Evolutionary conservation across 2,797 vertebrate species (phyloP).

Genomic region (Anguilla pacifica): DNA sequence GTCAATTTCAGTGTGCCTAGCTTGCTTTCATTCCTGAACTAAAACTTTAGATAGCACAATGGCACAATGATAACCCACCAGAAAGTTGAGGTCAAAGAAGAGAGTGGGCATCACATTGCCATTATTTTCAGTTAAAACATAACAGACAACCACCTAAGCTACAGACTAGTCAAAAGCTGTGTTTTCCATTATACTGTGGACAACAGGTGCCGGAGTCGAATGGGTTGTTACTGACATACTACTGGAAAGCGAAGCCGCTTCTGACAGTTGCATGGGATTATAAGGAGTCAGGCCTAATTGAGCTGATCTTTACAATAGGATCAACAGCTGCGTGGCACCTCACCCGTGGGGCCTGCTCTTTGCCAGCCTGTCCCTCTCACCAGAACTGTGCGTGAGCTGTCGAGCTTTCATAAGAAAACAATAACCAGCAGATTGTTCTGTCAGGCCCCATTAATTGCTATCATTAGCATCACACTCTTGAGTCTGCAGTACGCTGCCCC

Average conservation of each 20-base stretch:
- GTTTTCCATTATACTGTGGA: not conserved
- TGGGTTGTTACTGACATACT: not conserved
- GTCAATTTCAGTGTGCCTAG: too few species aligned
- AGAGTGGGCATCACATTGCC: not conserved
- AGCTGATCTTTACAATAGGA: conserved; percentile 93
- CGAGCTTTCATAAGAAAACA: conserved; percentile 86
- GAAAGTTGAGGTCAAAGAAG: not conserved
- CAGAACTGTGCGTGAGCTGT: conserved; percentile 79
- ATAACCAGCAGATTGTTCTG: conserved; percentile 99
- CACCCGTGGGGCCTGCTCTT: conserved; percentile 72
- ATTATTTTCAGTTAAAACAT: not conserved
- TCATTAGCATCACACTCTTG: conserved; percentile 97
- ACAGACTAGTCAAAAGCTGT: not conserved
- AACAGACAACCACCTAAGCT: not conserved
- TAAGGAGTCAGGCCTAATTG: conserved; percentile 79
- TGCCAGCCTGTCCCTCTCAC: conserved; percentile 62
- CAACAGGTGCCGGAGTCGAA: not conserved
- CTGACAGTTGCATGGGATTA: conserved; percentile 74
- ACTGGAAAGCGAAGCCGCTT: conserved; percentile 77
- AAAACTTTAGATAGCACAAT: not conserved
- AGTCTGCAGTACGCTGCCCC: conserved; percentile 71
- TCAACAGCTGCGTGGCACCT: conserved; percentile 81
- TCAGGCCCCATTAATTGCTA: conserved; percentile 97
- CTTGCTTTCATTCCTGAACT: not conserved
- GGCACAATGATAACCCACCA: not conserved